phyloP scores from a whole-genome alignment of 2,888 invertebrate species.

The Sarcophaga caerulescens region DNA sequence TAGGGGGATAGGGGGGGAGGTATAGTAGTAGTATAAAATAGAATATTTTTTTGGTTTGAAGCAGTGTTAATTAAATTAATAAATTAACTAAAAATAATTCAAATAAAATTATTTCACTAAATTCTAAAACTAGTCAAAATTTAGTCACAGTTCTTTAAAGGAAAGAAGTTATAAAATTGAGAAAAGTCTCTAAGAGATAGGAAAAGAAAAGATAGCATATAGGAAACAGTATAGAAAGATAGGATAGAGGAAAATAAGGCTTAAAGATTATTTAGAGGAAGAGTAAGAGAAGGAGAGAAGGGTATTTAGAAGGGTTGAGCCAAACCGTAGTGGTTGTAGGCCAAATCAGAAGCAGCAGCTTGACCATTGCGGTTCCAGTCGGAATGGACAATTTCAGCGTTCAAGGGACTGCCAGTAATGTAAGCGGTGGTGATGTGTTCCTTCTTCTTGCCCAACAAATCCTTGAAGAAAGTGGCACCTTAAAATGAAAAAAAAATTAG shows the following conservation, averaged over 20 bases:
- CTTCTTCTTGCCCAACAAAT: constrained; percentile 81
- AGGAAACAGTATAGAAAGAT: neutral
- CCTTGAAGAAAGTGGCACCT: constrained; percentile 81
- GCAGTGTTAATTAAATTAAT: constrained; percentile 76
- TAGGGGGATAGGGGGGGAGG: neutral
- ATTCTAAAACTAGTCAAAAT: constrained; percentile 63
- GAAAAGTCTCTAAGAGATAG: neutral
- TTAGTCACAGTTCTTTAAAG: constrained; percentile 55
- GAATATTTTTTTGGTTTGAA: constrained; percentile 74
- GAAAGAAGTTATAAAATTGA: neutral
- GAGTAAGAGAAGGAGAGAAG: constrained; percentile 1
- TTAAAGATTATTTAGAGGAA: constrained; percentile 10
- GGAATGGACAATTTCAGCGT: constrained; percentile 81
- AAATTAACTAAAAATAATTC: constrained; percentile 71
- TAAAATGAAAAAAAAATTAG: neutral
- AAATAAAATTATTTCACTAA: constrained; percentile 64
- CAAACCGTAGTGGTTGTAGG: constrained; percentile 80
- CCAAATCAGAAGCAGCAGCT: constrained; percentile 79
- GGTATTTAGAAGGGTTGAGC: constrained; percentile 78
- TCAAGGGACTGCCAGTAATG: constrained; percentile 80
- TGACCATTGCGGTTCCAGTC: constrained; percentile 81
- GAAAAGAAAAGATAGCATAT: neutral
- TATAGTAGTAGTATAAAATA: constrained; percentile 27
- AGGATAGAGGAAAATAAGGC: neutral
- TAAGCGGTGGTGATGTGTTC: constrained; percentile 81